A percentile compares a stretch with the other conserved stretches of the same genome.
Evolutionary conservation across 2,797 vertebrate species (phyloP).

Genomic region (Eidolon dupreanum): DNA sequence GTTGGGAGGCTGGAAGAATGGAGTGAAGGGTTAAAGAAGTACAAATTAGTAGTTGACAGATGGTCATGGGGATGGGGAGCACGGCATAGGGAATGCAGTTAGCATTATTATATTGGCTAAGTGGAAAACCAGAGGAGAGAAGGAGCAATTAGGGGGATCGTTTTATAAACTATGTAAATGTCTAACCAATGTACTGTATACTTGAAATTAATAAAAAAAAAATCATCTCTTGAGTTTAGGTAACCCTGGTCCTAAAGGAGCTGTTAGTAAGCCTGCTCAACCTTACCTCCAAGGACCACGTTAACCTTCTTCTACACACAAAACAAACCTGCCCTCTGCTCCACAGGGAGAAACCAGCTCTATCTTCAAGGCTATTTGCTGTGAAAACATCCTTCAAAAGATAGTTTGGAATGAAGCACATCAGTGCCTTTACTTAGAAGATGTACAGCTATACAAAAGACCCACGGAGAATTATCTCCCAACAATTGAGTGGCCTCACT

Average conservation of each 20-base stretch:
- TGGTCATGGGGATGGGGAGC: too few relatives aligned
- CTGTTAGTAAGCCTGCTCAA: neutral
- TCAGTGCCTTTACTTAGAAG: neutral
- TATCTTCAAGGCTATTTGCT: neutral
- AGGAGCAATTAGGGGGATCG: too few relatives aligned
- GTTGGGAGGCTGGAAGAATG: too few relatives aligned
- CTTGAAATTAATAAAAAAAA: too few relatives aligned
- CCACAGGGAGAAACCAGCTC: neutral
- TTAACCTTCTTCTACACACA: neutral
- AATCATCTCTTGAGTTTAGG: neutral
- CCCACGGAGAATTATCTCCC: neutral
- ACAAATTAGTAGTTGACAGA: too few relatives aligned
- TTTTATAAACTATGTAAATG: too few relatives aligned
- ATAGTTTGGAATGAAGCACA: neutral
- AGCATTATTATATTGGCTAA: too few relatives aligned
- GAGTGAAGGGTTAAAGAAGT: too few relatives aligned
- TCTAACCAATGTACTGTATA: too few relatives aligned
- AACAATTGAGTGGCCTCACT: neutral
- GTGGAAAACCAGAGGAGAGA: too few relatives aligned
- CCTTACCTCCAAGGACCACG: neutral
- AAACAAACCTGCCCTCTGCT: neutral
- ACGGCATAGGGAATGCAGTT: too few relatives aligned
- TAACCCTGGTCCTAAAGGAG: neutral
- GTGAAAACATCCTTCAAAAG: neutral
- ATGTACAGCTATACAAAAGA: neutral